Conservation (phyloP, 1,140 invertebrate species). For the Diorhabda carinulata region DNA sequence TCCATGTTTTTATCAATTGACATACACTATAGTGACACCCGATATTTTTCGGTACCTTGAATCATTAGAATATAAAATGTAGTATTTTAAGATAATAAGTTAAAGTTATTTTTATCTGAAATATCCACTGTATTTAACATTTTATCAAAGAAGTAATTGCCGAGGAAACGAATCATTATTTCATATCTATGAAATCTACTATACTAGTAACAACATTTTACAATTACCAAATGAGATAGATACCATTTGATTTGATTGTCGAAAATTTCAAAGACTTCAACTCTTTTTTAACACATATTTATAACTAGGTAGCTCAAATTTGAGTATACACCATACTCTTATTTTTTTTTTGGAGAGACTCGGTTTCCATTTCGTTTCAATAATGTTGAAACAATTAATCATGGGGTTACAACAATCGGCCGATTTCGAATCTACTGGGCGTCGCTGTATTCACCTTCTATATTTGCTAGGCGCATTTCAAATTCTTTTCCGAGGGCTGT, state of each 20-base stretch:
- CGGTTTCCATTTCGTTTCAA: slow-evolving; percentile 8
- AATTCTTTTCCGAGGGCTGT: slow-evolving; percentile 42
- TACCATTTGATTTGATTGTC: slow-evolving; percentile 23
- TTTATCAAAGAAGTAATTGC: neutral
- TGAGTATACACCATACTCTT: neutral
- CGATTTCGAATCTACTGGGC: slow-evolving; percentile 12
- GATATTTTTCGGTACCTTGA: neutral
- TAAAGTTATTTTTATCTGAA: too few relatives aligned
- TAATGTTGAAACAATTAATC: neutral
- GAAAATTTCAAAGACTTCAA: slow-evolving; percentile 20
- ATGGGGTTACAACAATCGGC: slow-evolving; percentile 16
- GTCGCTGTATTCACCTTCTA: slow-evolving; percentile 39
- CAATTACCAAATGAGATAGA: slow-evolving; percentile 25
- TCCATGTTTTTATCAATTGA: too few relatives aligned
- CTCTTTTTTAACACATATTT: slow-evolving; percentile 10
- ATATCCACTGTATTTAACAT: too few relatives aligned
- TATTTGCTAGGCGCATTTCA: slow-evolving; percentile 41
- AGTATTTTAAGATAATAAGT: too few relatives aligned
- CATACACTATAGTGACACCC: too few relatives aligned
- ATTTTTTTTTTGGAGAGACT: neutral
- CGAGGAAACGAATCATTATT: neutral
- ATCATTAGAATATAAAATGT: neutral
- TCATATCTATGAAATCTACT: slow-evolving; percentile 18
- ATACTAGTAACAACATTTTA: slow-evolving; percentile 28
- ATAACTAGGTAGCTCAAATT: slow-evolving; percentile 5